phyloP scores from a whole-genome alignment of 2,888 invertebrate genomes.

The Dicycla oo region DNA sequence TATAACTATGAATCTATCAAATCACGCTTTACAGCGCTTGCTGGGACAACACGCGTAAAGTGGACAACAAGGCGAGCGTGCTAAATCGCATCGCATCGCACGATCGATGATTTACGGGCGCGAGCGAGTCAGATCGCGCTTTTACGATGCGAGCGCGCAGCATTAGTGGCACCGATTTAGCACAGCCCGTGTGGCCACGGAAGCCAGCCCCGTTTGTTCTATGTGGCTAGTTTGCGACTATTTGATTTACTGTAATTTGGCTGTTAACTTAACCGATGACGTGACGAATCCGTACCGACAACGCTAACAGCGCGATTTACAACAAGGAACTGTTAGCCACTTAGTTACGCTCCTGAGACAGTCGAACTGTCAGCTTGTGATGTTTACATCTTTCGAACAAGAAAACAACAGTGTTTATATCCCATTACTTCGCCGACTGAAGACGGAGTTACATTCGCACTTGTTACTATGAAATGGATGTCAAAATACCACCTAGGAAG shows the following conservation, averaged over 20 bases:
- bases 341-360: conserved; percentile 58
- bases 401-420: conserved; percentile 58
- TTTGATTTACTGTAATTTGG: conserved; percentile 80
- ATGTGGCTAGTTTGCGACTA: conserved; percentile 74
- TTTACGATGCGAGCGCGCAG: conserved; percentile 76
- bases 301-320: conserved; percentile 64
- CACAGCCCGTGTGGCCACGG: conserved; percentile 80
- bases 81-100: conserved; percentile 83
- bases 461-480: conserved; percentile 33
- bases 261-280: conserved; percentile 68
- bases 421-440: conserved; percentile 48
- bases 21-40: conserved; percentile 55
- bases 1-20: conserved; percentile 8
- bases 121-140: conserved; percentile 80
- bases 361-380: conserved; percentile 60
- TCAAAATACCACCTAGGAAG: conserved; percentile 27
- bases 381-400: conserved; percentile 57
- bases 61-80: conserved; percentile 70
- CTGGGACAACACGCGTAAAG: conserved; percentile 44
- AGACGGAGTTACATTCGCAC: conserved; percentile 24
- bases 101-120: conserved; percentile 84
- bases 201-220: conserved; percentile 72
- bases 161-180: conserved; percentile 77
- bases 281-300: conserved; percentile 62
- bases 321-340: conserved; percentile 63